Base-by-base conservation (phyloP, 1,140 invertebrate genomes). In the Temnothorax curvispinosus region DNA sequence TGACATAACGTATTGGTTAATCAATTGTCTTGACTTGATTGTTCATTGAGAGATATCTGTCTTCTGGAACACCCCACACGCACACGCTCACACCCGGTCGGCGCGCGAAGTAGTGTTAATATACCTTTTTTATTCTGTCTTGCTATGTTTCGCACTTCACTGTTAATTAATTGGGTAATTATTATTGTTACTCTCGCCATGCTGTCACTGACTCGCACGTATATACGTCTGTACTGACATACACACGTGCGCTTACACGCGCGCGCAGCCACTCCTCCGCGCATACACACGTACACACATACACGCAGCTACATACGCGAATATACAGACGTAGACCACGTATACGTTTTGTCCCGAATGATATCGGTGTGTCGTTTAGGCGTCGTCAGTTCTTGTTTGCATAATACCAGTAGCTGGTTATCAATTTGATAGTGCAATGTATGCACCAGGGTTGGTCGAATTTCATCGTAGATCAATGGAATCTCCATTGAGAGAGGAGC, bases 151-250 rank as follows among this genome's bases (percentile, higher is more conserved):
- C 76, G 87, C 87, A 88, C 87, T 69, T 88, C 60, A 87, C 85
- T 81, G 87, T 88, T 87, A 87, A 88, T 88, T 88, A 88, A 88
- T 88, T 88, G 85, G 84, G 38, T 72, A 88, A 86, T 88, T 85
- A 82, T 81, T 64, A 82, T 85, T 87, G 60, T 85, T 87, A 85
- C 60, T 65, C 60, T 65, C 38, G 62, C 35, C 27, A 67, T 67
- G 54, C 64, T 82, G 18, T 58, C 67, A 82, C 54, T 47, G 38
- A 74, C 41, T 47, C 54, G 80, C 69, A 74, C 80, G 44, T 44
- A 56, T 38, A 52, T 38, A 52, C 80, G 56, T 67, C 44, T 47
- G 11, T 62, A 85, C 44, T 60, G 13, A 76, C 27, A 84, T 32
- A 72, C 27, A 15, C 77, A 21, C 32, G 27, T 6, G 44, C 21